These are phyloP conservation scores for Myotis pilosus DNA, from an alignment of 2,797 vertebrate species.

Conservation along the genomic window DNA sequence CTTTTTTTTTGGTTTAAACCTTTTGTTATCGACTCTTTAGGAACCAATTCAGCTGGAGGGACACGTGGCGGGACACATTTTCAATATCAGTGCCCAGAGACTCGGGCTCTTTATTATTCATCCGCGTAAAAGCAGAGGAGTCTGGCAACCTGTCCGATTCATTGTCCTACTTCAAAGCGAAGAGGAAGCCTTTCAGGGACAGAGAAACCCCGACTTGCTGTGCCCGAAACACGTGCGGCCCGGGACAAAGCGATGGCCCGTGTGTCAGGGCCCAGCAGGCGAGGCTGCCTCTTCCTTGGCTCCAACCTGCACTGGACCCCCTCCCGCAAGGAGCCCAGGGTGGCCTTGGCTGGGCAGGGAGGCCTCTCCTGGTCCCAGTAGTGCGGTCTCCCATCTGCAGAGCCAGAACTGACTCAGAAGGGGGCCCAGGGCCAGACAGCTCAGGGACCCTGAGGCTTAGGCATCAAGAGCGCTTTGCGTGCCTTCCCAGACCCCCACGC, in stretches of 20 bases:
- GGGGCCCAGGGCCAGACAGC: not conserved
- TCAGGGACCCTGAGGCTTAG: not conserved
- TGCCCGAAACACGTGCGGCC: slow-evolving; percentile 68
- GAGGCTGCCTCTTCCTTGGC: slow-evolving; percentile 66
- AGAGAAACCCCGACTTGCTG: slow-evolving; percentile 71
- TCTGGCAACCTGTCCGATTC: slow-evolving; percentile 77
- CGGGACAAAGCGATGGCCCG: slow-evolving; percentile 74
- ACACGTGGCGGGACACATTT: slow-evolving; percentile 65
- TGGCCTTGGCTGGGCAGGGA: slow-evolving; percentile 36
- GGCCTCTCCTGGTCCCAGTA: slow-evolving; percentile 30
- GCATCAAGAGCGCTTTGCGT: not conserved
- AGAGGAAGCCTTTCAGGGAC: slow-evolving; percentile 76
- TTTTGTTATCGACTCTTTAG: slow-evolving; percentile 78
- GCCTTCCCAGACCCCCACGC: not conserved
- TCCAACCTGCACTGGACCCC: not conserved
- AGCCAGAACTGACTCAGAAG: not conserved
- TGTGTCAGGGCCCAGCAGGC: slow-evolving; percentile 55
- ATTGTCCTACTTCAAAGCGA: slow-evolving; percentile 83
- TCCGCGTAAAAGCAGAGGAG: slow-evolving; percentile 79
- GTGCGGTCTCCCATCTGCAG: slow-evolving; percentile 53
- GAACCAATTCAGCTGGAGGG: slow-evolving; percentile 68
- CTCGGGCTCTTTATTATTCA: slow-evolving; percentile 82
- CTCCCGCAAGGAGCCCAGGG: slow-evolving; percentile 55
- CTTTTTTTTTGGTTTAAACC: slow-evolving; percentile 56
- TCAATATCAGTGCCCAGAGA: slow-evolving; percentile 82